Base-by-base conservation (phyloP, 2,113 vertebrate species). In the Boulengeromyrus knoepffleri region DNA sequence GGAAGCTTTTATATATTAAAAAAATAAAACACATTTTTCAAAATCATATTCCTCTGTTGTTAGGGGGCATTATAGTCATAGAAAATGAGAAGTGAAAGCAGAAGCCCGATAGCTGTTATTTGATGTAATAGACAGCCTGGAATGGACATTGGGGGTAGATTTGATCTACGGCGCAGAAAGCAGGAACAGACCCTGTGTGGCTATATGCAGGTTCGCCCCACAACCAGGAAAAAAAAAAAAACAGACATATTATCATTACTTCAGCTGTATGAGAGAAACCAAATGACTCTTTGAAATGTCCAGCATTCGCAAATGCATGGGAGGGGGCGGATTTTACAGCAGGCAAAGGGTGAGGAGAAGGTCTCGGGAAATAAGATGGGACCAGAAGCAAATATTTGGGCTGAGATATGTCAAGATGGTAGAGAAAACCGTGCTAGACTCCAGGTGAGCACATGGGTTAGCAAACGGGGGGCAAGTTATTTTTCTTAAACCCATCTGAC, bases 21-120 rank as follows among this genome's bases (percentile, higher is more conserved):
- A 47, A 85, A 87, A 90, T 45, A 88, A 88, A 91, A 77, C 39
- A 53, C 89, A 91, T 91, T 92, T 90, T 91, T 91, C 90, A 91
- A 45, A 91, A 87, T 42, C 46, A 74, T 90, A 91, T 92, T 89
- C 88, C 90, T 91, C 90, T 90, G 87, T 90, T 89, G 86, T 89
- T 85, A 90, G 89, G 88, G 87, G 89, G 90, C 58, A 89, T 88
- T 90, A 89, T 90, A 27, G 47, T 39, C 6, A 52, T 58, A 87
- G 90, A 91, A 92, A 92, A 90, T 74, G 53, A 91, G 90, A 92
- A 21, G 15, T 84, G 42, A 74, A 85, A 27, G 24, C 39, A 50
- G 45, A 58, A 85, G 87, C 87, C 52, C 5, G 17, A 84, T 88
- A 83, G 87, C 87, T 77, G n/a, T 36, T 45, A 88, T 88, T 62